Percentiles rank a stretch among this genome's conserved stretches.
These are phyloP conservation scores for Corvus cornix DNA, from an alignment of 2,113 vertebrate species.

Conservation along the genomic window DNA sequence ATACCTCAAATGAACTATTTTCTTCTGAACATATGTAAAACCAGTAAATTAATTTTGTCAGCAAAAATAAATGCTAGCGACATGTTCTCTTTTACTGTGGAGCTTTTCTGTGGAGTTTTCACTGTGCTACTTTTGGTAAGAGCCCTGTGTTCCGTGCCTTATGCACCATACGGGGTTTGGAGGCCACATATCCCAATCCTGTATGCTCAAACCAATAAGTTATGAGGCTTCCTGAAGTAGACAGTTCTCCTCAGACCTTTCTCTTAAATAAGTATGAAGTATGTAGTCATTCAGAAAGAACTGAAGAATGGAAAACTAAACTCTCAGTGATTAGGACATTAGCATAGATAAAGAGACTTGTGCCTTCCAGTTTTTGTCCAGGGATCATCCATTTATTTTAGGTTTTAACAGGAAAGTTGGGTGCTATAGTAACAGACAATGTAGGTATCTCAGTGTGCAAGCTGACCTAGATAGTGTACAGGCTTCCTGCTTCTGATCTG, in stretches of 20 bases:
- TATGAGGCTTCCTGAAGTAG: neutral
- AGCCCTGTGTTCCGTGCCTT: rapidly evolving
- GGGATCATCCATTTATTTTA: neutral
- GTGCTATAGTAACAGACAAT: neutral
- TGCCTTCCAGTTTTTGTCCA: neutral
- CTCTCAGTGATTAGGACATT: neutral
- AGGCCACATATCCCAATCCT: neutral
- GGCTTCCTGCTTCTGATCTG: neutral
- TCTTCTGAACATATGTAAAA: neutral
- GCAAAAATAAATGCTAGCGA: neutral
- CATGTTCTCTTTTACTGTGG: neutral
- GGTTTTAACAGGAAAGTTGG: neutral
- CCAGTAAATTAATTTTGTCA: neutral
- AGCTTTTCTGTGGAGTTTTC: neutral
- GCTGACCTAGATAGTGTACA: neutral
- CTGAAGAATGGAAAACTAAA: neutral
- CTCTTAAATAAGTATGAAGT: neutral
- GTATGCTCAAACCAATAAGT: neutral
- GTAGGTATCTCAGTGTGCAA: neutral
- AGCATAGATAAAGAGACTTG: neutral
- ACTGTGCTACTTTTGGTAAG: neutral
- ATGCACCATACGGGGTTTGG: neutral
- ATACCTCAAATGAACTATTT: neutral
- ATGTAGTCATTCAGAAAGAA: neutral
- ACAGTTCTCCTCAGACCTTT: neutral